Conservation (phyloP, 2,888 invertebrate genomes). For the Drosophila melanosoma region DNA sequence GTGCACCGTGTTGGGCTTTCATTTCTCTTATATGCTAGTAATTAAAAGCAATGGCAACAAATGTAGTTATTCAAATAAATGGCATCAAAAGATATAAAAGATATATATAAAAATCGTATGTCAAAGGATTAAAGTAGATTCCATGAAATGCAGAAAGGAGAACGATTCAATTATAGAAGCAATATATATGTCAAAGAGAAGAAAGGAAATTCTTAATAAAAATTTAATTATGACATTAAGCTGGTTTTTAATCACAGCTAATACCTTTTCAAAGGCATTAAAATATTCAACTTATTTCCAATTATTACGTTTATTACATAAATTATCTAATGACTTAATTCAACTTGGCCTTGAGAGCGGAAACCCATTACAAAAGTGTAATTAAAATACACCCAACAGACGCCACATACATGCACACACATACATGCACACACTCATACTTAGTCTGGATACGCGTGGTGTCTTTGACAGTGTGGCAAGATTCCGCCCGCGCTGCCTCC, state of each 20-base stretch:
- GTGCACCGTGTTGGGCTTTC: slow-evolving; percentile 2
- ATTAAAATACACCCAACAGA: slow-evolving; percentile 27
- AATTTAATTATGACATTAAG: not conserved
- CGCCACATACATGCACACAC: not conserved
- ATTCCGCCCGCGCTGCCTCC: not conserved
- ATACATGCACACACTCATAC: not conserved
- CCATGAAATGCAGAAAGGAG: not conserved
- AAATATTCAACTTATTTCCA: not conserved
- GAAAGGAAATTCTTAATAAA: not conserved
- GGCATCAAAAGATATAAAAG: not conserved
- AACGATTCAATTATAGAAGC: not conserved
- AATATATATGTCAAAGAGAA: not conserved
- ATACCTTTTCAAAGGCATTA: not conserved
- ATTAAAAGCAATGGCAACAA: slow-evolving; percentile 14
- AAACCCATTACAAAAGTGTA: slow-evolving; percentile 33
- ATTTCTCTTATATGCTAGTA: slow-evolving; percentile 4
- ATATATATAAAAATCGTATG: not conserved
- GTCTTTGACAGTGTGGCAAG: slow-evolving; percentile 8
- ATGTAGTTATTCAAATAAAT: slow-evolving; percentile 8
- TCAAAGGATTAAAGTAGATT: not conserved
- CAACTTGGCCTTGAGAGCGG: slow-evolving; percentile 36
- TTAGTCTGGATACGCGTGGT: slow-evolving; percentile 6
- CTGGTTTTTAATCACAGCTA: not conserved
- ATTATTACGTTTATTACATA: not conserved
- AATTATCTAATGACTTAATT: not conserved